phyloP scores from a whole-genome alignment of 2,797 vertebrate genomes.

The Sebastolobus altivelis region DNA sequence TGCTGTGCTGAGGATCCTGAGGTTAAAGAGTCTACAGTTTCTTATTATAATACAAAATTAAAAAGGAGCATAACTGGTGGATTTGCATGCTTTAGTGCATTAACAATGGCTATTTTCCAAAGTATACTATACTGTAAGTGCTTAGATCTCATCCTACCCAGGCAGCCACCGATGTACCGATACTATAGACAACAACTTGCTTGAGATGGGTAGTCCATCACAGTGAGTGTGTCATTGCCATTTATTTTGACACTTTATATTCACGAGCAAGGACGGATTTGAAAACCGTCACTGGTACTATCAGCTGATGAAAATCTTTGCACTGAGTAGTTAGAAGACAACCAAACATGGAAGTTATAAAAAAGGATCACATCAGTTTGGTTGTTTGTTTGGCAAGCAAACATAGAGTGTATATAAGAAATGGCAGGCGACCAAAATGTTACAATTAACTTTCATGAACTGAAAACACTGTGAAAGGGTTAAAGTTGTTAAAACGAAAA shows the following conservation, averaged over 20 bases:
- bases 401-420: too few relatives aligned
- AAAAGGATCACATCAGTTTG: background rate
- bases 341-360: background rate
- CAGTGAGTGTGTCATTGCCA: background rate
- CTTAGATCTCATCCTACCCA: background rate
- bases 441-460: too few relatives aligned
- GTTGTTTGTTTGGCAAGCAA: background rate
- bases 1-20: constrained; percentile 7
- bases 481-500: too few relatives aligned
- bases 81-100: background rate
- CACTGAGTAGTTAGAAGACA: background rate
- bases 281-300: constrained; percentile 8
- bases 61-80: background rate
- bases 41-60: constrained; percentile 1
- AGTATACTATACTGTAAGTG: too few relatives aligned
- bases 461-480: too few relatives aligned
- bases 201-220: background rate
- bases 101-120: background rate
- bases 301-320: background rate
- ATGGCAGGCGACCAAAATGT: too few relatives aligned
- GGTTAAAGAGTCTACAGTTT: constrained; percentile 27
- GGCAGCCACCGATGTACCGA: background rate
- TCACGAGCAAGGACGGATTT: background rate
- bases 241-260: constrained; percentile 4
- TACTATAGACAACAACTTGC: background rate